Conservation (phyloP, 1,140 invertebrate genomes). For the Drosophila obscura region DNA sequence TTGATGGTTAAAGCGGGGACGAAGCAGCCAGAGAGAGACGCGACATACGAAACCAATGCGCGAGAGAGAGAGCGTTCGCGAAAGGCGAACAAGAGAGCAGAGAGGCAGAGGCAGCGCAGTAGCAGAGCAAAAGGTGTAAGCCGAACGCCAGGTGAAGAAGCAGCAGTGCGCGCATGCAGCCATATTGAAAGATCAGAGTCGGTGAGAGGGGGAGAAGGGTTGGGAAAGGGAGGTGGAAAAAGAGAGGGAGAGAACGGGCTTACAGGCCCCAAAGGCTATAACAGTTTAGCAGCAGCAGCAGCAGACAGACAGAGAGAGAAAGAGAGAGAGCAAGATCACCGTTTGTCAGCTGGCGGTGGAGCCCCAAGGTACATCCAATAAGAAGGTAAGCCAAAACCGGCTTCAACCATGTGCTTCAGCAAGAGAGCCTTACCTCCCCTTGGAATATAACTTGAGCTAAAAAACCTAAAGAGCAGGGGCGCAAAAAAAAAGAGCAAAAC, state of each 20-base stretch:
- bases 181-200: constrained; percentile 65
- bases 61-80: constrained; percentile 25
- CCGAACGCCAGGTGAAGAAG: constrained; percentile 78
- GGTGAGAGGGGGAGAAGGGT: constrained; percentile 16
- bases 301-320: constrained; percentile 30
- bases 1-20: constrained; percentile 68
- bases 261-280: constrained; percentile 68
- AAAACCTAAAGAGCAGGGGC: constrained; percentile 37
- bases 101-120: constrained; percentile 29
- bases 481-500: constrained; percentile 77
- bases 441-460: too few relatives aligned
- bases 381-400: too few relatives aligned
- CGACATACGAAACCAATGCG: constrained; percentile 11
- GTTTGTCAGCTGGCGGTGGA: constrained; percentile 67
- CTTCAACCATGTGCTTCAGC: too few relatives aligned
- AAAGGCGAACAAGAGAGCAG: constrained; percentile 23
- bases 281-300: constrained; percentile 57
- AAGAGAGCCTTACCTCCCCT: too few relatives aligned
- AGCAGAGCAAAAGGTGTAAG: constrained; percentile 72
- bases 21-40: constrained; percentile 36
- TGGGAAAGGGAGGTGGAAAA: too few relatives aligned
- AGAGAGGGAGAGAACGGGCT: constrained; percentile 23
- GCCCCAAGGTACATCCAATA: neutral
- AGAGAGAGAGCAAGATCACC: constrained; percentile 32
- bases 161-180: constrained; percentile 63